Evolutionary conservation across 2,113 vertebrate genomes (phyloP).

Genomic region (Poicephalus meyeri): DNA sequence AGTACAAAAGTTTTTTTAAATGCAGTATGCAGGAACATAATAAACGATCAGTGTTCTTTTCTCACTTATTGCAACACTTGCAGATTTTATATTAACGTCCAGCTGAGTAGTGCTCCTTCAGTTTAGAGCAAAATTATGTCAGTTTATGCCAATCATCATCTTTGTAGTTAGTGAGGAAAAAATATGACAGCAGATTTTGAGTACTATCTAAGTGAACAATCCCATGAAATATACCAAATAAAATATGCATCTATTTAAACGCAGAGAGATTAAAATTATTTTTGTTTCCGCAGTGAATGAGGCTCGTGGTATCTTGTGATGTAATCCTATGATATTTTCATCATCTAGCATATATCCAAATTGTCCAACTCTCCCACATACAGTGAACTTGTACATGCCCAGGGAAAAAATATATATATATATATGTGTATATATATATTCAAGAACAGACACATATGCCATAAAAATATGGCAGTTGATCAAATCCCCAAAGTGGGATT

Average conservation of each 20-base stretch:
- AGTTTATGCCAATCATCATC: not conserved
- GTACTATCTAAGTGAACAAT: not conserved
- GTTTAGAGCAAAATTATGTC: not conserved
- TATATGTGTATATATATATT: no score
- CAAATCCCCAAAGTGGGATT: not conserved
- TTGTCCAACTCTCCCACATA: not conserved
- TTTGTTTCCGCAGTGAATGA: not conserved
- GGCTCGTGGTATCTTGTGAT: not conserved
- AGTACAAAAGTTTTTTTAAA: not conserved
- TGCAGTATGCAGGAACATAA: not conserved
- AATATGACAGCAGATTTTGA: not conserved
- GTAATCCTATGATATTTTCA: not conserved
- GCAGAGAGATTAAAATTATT: not conserved
- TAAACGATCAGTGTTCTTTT: not conserved
- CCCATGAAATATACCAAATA: not conserved
- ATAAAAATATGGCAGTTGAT: not conserved
- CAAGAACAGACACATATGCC: not conserved
- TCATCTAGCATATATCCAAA: not conserved
- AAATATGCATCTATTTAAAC: not conserved
- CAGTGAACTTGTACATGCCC: not conserved
- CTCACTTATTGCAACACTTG: not conserved
- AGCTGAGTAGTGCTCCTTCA: not conserved
- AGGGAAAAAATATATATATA: not conserved
- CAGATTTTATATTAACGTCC: not conserved
- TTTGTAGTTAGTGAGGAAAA: not conserved